phyloP scores from a whole-genome alignment of 1,140 invertebrate species.

The Cotesia typhae region DNA sequence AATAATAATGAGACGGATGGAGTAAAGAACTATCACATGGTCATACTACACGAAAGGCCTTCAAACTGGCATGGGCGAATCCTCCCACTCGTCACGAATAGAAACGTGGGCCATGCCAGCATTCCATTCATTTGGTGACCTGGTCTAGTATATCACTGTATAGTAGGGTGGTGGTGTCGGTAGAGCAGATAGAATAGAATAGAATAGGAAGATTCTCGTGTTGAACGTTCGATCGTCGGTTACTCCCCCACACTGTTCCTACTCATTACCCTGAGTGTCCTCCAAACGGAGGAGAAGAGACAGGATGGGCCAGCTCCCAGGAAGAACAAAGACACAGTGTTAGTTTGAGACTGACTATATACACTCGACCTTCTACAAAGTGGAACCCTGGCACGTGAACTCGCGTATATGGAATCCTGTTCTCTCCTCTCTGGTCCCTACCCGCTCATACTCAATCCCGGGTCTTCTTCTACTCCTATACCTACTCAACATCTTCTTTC shows the following conservation, averaged over 20 bases:
- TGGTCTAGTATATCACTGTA: too few species aligned
- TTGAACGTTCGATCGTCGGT: constrained; percentile 45
- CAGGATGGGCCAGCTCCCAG: background rate
- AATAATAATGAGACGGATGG: background rate
- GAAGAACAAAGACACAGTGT: background rate
- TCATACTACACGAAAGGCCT: constrained; percentile 3
- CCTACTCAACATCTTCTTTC: too few species aligned
- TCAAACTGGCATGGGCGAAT: background rate
- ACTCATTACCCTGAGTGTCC: constrained; percentile 9
- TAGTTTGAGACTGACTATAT: background rate
- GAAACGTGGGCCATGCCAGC: constrained; percentile 55
- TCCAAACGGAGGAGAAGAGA: constrained; percentile 1
- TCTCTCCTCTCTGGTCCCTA: background rate
- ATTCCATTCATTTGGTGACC: constrained; percentile 54
- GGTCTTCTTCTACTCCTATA: too few species aligned
- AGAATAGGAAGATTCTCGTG: constrained; percentile 46
- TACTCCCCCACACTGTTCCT: constrained; percentile 30
- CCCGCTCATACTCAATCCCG: too few species aligned
- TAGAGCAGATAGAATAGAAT: background rate
- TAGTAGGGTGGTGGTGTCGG: constrained; percentile 9
- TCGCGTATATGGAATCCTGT: constrained; percentile 21
- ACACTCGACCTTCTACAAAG: constrained; percentile 13
- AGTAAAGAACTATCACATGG: background rate
- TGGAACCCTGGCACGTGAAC: constrained; percentile 16
- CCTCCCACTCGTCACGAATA: constrained; percentile 29